Conservation (phyloP, 2,113 vertebrate genomes). For the Mystacornis crossleyi region DNA sequence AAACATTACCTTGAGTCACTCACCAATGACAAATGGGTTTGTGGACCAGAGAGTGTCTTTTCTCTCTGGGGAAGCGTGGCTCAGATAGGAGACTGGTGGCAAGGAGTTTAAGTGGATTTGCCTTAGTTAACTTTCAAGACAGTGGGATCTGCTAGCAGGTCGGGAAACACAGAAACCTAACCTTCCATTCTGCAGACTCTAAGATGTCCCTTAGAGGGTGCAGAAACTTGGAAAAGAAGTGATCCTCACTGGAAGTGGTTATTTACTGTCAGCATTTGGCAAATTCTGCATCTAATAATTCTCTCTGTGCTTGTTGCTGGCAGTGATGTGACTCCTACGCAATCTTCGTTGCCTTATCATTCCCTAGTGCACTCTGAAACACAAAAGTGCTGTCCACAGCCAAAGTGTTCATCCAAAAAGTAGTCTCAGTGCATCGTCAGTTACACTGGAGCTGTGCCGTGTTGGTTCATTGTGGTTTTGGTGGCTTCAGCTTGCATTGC, state of each 20-base stretch:
- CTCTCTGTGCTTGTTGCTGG: not conserved
- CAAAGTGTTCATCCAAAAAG: not conserved
- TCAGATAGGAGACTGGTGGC: not conserved
- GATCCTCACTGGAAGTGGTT: not conserved
- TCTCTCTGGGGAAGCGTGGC: not conserved
- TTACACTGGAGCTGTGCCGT: not conserved
- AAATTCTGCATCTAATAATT: not conserved
- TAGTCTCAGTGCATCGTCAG: not conserved
- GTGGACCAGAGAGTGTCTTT: not conserved
- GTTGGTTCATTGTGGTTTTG: accelerated
- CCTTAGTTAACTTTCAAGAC: not conserved
- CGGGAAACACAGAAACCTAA: not conserved
- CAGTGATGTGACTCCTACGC: not conserved
- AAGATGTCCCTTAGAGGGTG: not conserved
- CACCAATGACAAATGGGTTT: not conserved
- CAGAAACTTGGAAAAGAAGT: not conserved
- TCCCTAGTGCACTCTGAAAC: not conserved
- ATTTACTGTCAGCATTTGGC: not conserved
- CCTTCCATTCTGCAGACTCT: not conserved
- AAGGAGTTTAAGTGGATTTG: not conserved
- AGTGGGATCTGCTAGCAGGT: not conserved
- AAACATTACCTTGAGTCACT: constrained; percentile 4
- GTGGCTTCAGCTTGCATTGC: not conserved
- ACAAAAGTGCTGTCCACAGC: not conserved
- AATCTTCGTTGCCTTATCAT: not conserved